Evolutionary conservation across 2,113 vertebrate species (phyloP), one percentile per base, ranked within the genome.

Genomic region (Pycnonotus jocosus): DNA sequence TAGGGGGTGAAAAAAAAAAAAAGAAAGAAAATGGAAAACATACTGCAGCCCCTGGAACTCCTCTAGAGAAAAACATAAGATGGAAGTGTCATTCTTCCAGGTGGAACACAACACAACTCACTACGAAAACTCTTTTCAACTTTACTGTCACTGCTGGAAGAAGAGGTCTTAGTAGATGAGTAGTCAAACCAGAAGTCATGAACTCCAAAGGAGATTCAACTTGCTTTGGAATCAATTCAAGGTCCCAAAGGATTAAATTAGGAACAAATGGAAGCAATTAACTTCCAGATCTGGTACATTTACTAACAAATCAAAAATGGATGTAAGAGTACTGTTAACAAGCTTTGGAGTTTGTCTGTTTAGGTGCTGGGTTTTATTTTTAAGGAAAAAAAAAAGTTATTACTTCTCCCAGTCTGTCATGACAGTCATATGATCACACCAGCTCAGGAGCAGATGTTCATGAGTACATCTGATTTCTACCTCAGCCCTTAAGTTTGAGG

Each of bases 1-100:
- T 2, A n/a, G 8, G 11, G 25, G 15, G 6, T 2, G 3, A 20
- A 31, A 18, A 7, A 23, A 21, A 45, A 10, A 45, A 3, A 30
- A 40, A 50, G 9, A 33, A 69, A 48, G 5, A 21, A 56, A 45
- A 45, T 5, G 0, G n/a, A 81, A 27, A 51, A n/a, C 14, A 15
- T 28, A 53, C 3, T 11, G 3, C 30, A 57, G 50, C 50, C 35
- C 27, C 54, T 19, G 61, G 3, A 57, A 64, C 6, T 57, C 31
- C 30, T 27, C 54, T 19, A 61, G 4, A 25, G 7, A 64, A 47
- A 53, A 62, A 42, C 15, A 3, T 7, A 56, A 64, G 14, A 33
- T 23, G 7, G 19, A 77, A 15, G 10, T 8, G 8, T 19, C 7
- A 2, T 33, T 72, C 51, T 57, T 48, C 42, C 64, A 72, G 10